Base-by-base conservation (phyloP, 64 coral and sea anemone species). In the Anthopleura sola region DNA sequence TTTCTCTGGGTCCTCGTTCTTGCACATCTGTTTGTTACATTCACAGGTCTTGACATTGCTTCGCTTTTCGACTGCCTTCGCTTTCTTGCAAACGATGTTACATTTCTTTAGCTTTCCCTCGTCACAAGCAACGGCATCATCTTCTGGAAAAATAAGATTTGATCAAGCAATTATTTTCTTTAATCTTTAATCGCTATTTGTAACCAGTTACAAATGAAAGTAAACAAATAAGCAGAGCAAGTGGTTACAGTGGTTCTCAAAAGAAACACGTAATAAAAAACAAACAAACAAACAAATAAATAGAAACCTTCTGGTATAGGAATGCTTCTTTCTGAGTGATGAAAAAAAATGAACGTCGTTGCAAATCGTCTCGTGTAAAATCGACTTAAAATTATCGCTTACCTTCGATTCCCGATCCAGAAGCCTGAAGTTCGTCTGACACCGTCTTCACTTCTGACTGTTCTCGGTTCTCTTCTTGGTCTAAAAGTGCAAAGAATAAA, bases 81-180 rank as follows among this genome's bases (percentile, higher is more conserved):
- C 18, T 36, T 37, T 60, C 28, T 83, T 49, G 53, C 82, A 83
- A 33, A 60, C 4, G 8, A 38, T 83, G 49, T 83, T 60, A 55
- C 82, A 83, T 83, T 83, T 83, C 50, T 83, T 83, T 57, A 60
- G 48, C 14, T 53, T 55, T 83, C 32, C 49, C n/a, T 12, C 23
- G 34, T 60, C 36, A 34, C 82, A 33, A 21, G 21, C 50, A 20
- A 56, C 34, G 21, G 44, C 15, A 5, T 49, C 32, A 37, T 83
- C 51, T 37, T 83, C 82, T 83, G 34, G 23, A 60, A 83, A 26
- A 55, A 39, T 23, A 83, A 58, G 36, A 56, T 37, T 7, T 31
- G 39, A 49, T 0, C 0, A 48, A 28, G 0, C 28, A 20, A 5
- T 53, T 53, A 29, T 46, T 51, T 46, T 82, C 37, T 15, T n/a